These are phyloP conservation scores for Bubo scandiacus DNA, from an alignment of 2,113 vertebrate genomes.

Conservation along the genomic window DNA sequence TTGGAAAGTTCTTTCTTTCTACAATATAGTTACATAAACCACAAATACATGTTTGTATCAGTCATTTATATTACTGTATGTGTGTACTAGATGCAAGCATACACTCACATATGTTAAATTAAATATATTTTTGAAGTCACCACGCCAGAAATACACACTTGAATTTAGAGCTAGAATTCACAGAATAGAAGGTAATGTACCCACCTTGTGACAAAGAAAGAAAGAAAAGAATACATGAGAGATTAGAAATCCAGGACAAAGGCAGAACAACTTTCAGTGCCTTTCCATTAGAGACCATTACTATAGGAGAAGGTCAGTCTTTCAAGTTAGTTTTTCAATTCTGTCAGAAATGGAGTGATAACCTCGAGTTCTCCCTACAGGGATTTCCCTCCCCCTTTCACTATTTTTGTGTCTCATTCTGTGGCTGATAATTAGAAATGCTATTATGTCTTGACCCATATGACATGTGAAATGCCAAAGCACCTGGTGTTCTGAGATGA, in stretches of 20 bases:
- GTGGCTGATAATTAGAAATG: constrained; percentile 61
- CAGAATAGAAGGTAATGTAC: not conserved
- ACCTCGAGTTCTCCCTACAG: constrained; percentile 18
- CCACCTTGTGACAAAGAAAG: not conserved
- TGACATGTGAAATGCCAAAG: constrained; percentile 48
- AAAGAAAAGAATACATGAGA: not conserved
- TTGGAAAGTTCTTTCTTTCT: not conserved
- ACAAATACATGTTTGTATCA: not conserved
- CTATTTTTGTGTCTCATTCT: not conserved
- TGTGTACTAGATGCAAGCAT: not conserved
- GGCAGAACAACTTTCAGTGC: not conserved
- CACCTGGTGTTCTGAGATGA: constrained; percentile 40
- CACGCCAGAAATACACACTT: not conserved
- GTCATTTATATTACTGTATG: not conserved
- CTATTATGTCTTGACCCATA: constrained; percentile 36
- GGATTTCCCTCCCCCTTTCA: constrained; percentile 5
- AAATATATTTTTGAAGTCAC: not conserved
- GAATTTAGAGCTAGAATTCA: not conserved
- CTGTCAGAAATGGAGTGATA: not conserved
- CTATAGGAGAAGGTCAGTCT: not conserved
- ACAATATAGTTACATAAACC: not conserved
- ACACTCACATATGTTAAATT: not conserved
- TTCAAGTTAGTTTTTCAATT: constrained; percentile 1
- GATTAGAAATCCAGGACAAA: constrained; percentile 35
- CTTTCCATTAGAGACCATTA: not conserved